Evolutionary conservation across 92 coral and sea anemone genomes (phyloP).

Genomic region (Phymanthus crucifer): DNA sequence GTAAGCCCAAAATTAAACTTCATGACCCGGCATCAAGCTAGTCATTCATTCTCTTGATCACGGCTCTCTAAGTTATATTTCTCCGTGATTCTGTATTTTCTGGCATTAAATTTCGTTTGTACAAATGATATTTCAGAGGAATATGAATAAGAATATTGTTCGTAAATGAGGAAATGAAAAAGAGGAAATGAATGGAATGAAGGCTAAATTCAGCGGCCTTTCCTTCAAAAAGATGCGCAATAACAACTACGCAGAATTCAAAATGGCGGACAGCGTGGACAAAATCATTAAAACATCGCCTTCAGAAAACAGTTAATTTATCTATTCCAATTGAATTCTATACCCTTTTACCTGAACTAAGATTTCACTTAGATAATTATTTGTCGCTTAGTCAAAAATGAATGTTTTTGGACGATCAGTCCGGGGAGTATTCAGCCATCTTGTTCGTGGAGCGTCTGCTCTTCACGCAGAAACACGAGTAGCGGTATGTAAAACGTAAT

Average conservation of each 20-base stretch:
- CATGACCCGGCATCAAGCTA: too few relatives aligned
- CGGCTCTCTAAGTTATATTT: too few relatives aligned
- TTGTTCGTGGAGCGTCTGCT: background rate
- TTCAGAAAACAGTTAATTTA: background rate
- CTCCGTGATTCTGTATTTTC: too few relatives aligned
- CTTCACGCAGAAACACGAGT: background rate
- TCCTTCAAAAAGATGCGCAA: slow-evolving; percentile 6
- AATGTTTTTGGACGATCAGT: slow-evolving; percentile 10
- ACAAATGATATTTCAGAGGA: background rate
- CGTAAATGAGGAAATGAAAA: background rate
- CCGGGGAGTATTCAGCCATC: background rate
- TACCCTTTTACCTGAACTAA: background rate
- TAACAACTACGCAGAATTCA: slow-evolving; percentile 16
- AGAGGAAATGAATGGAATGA: background rate
- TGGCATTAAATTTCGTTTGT: too few relatives aligned
- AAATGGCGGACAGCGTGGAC: slow-evolving; percentile 26
- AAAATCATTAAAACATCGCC: background rate
- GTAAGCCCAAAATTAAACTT: too few relatives aligned
- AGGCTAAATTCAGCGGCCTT: slow-evolving; percentile 11
- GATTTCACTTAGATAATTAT: background rate
- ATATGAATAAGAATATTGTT: background rate
- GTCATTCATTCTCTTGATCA: too few relatives aligned
- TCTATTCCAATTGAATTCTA: background rate
- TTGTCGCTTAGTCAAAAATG: background rate
- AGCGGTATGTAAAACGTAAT: background rate